Conservation (phyloP, 2,888 invertebrate genomes). For the Drosophila setosimentum region DNA sequence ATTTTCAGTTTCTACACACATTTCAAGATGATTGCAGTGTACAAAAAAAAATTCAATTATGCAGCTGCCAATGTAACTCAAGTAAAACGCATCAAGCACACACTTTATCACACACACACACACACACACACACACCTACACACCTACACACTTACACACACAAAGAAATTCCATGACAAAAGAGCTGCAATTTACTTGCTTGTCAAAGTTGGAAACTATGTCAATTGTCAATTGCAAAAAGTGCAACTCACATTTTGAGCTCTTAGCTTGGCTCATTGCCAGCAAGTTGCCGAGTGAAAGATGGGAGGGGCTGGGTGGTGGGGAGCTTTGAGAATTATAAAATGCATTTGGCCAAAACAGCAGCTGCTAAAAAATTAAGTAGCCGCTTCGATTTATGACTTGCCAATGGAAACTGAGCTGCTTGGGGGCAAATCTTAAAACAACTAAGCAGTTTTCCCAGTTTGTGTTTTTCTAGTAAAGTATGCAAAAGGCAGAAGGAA, state of each 20-base stretch:
- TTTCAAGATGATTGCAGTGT: background rate
- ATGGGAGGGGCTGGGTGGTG: background rate
- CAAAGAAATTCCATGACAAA: background rate
- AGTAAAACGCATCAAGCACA: background rate
- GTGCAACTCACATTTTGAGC: constrained; percentile 11
- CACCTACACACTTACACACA: background rate
- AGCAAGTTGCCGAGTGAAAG: background rate
- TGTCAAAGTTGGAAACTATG: constrained; percentile 56
- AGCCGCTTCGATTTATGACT: constrained; percentile 63
- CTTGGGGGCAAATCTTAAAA: constrained; percentile 40
- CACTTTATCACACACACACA: background rate
- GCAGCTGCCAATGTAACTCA: constrained; percentile 12
- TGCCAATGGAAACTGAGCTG: constrained; percentile 14
- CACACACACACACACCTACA: background rate
- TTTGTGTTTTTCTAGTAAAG: background rate
- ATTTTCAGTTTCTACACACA: background rate
- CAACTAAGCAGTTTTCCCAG: constrained; percentile 51
- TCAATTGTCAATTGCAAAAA: constrained; percentile 57
- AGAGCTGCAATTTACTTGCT: constrained; percentile 32
- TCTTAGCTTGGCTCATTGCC: constrained; percentile 42
- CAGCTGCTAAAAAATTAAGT: constrained; percentile 65
- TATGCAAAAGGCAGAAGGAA: background rate
- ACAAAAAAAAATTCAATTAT: constrained; percentile 12
- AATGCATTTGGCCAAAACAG: constrained; percentile 28
- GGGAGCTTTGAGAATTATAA: constrained; percentile 18